These are phyloP conservation scores for Ciconia boyciana DNA, from an alignment of 2,113 vertebrate species.

Conservation along the genomic window DNA sequence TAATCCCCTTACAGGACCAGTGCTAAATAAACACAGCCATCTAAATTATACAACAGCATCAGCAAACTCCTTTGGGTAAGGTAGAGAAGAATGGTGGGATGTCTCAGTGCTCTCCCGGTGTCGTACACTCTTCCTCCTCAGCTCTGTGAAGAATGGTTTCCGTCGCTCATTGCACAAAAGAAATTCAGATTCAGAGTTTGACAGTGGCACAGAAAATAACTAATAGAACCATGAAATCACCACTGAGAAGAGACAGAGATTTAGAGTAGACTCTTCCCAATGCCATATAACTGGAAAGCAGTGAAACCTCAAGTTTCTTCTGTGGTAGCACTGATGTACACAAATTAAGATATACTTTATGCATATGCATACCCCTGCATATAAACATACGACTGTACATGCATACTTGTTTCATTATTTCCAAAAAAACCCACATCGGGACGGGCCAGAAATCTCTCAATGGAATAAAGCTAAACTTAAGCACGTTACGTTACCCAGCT, in stretches of 20 bases:
- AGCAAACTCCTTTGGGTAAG: neutral
- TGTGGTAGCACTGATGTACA: neutral
- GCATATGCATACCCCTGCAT: rapidly evolving
- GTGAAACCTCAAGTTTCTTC: neutral
- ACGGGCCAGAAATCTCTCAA: neutral
- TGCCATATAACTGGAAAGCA: neutral
- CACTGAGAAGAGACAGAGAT: neutral
- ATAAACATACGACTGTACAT: rapidly evolving
- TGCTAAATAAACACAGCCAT: neutral
- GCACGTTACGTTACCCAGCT: neutral
- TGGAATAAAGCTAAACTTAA: neutral
- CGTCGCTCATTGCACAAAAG: rapidly evolving
- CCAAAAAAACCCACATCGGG: rapidly evolving
- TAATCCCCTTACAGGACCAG: neutral
- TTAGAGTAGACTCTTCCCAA: neutral
- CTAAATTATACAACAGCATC: neutral
- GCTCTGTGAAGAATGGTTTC: neutral
- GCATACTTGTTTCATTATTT: neutral
- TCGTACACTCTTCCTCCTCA: neutral
- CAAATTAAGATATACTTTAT: neutral
- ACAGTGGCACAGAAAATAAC: neutral
- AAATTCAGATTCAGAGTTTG: neutral
- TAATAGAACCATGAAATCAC: neutral
- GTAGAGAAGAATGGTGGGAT: neutral
- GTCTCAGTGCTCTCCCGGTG: neutral